Conservation (phyloP, 2,797 vertebrate species). For the Poecilia picta region DNA sequence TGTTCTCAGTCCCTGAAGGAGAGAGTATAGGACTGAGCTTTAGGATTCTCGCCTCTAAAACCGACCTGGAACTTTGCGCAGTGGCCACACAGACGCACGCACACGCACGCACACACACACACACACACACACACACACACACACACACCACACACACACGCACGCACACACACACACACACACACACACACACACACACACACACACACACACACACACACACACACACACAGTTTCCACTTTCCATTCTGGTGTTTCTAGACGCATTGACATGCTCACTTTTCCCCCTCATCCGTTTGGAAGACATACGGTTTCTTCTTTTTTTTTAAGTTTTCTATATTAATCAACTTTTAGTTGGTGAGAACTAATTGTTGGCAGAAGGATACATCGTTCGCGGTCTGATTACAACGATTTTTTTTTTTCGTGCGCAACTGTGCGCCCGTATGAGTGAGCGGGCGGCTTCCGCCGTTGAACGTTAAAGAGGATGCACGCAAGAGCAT, state of each 20-base stretch:
- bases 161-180: too few relatives aligned
- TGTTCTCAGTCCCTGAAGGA: constrained; percentile 27
- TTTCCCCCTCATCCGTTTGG: background rate
- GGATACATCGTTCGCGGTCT: constrained; percentile 16
- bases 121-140: background rate
- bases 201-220: background rate
- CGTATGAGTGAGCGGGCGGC: constrained; percentile 58
- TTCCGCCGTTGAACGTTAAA: constrained; percentile 71
- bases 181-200: background rate
- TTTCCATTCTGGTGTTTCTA: constrained; percentile 2
- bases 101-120: background rate
- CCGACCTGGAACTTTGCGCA: constrained; percentile 78
- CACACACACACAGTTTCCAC: constrained; percentile 34
- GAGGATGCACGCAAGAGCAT: constrained; percentile 57
- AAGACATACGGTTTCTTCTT: constrained; percentile 6
- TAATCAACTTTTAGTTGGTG: constrained; percentile 7
- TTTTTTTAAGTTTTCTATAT: constrained; percentile 24
- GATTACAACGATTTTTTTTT: constrained; percentile 3
- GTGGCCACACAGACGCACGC: constrained; percentile 32
- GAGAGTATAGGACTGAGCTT: constrained; percentile 16
- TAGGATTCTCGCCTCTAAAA: constrained; percentile 30
- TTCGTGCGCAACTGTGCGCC: constrained; percentile 43
- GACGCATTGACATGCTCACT: background rate
- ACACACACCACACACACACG: too few relatives aligned
- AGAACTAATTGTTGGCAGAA: constrained; percentile 21